A percentile compares a stretch with the other conserved stretches of the same genome.
Conservation (phyloP, 2,888 invertebrate genomes). For the Ischnus inquisitorius region DNA sequence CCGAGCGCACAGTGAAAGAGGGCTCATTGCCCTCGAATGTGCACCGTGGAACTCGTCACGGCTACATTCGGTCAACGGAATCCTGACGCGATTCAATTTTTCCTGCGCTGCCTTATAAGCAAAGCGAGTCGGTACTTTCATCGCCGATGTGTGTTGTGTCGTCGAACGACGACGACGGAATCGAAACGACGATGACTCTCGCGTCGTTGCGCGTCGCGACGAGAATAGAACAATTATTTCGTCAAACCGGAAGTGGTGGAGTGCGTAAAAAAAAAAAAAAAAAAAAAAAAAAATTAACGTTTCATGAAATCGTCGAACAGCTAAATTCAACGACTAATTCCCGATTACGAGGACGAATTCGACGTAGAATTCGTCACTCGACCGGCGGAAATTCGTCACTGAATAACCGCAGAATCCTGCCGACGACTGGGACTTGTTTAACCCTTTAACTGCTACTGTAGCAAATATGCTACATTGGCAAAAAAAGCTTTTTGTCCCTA, state of each 20-base stretch:
- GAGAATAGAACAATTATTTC: neutral
- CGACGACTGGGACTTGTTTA: neutral
- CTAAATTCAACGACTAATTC: neutral
- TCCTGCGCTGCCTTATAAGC: slow-evolving; percentile 29
- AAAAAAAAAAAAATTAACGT: neutral
- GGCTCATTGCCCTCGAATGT: slow-evolving; percentile 28
- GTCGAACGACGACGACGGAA: neutral
- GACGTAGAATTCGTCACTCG: neutral
- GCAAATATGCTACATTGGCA: no score
- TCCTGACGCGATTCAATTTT: slow-evolving; percentile 39
- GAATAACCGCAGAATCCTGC: neutral
- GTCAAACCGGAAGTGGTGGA: neutral
- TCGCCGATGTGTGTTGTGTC: neutral
- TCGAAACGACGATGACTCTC: neutral
- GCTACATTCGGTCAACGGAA: slow-evolving; percentile 43
- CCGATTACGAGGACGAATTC: slow-evolving; percentile 3
- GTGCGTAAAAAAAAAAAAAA: neutral
- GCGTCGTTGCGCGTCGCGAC: no score
- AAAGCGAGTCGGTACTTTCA: neutral
- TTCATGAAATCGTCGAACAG: neutral
- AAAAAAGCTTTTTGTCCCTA: no score
- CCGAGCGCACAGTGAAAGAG: neutral
- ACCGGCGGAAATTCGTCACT: slow-evolving; percentile 24
- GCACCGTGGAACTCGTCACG: neutral
- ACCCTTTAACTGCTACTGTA: no score